Evolutionary conservation across 2,888 invertebrate species (phyloP), one percentile per base, ranked within the genome.

Genomic region (Mechanitis messenoides): DNA sequence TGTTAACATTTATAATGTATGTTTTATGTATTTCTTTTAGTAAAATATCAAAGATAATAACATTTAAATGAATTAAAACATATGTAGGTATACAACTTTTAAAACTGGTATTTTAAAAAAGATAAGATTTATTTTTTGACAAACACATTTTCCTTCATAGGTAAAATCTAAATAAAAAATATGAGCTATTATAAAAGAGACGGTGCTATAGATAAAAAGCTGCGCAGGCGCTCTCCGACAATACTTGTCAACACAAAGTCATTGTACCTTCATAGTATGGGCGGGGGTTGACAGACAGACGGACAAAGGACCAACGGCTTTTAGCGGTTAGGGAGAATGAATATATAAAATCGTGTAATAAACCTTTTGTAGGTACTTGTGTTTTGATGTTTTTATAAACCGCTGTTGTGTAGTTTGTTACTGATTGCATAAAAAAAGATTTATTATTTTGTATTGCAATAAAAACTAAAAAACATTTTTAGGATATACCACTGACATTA

Each of bases 161-260:
- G 28, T 47, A 46, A 20, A 31, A 50, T 31, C 31, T 9, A 64
- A 60, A 64, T 65, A 67, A 60, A 54, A 68, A 64, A 50, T 58
- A 64, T 59, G 35, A 33, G 33, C 58, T 47, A 67, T 57, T 53
- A 63, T 55, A 60, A 59, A 64, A 53, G 59, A 59, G 50, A 47
- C 50, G 50, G 50, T 58, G 59, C 61, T 63, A 63, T 50, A 11
- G 57, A 63, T 67, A 64, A 68, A 69, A 64, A 64, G 61, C 64
- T 65, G 66, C 64, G 68, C 65, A 63, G 65, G 66, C 69, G 66
- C 69, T 67, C 71, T 64, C 60, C 61, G 68, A 84, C 83, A 85
- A 84, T 82, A 70, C 71, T 74, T 84, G 87, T 87, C 85, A 84
- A 82, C 88, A 81, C 81, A 78, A 71, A 63, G 65, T 69, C 65